Evolutionary conservation across 2,888 invertebrate genomes (phyloP).

Genomic region (Drosophila buzzatii): DNA sequence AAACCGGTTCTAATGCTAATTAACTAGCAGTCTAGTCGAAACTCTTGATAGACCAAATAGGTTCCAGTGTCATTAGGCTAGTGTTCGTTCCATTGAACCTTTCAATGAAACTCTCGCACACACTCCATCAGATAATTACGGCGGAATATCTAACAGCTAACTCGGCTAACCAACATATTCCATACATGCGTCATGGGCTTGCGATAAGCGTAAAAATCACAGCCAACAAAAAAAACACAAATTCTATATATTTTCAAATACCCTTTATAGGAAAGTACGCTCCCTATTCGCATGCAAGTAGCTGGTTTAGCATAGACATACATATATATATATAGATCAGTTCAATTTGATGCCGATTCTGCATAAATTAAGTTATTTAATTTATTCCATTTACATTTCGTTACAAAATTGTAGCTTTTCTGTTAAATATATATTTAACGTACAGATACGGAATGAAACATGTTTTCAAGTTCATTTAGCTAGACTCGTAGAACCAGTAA

Average conservation of each 20-base stretch:
- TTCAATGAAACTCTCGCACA: not conserved
- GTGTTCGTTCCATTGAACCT: not conserved
- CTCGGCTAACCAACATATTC: not conserved
- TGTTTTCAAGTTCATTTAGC: not conserved
- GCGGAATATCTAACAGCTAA: not conserved
- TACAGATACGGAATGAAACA: not conserved
- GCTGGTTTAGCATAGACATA: too few species aligned
- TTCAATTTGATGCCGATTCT: not conserved
- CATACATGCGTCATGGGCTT: not conserved
- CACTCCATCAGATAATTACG: not conserved
- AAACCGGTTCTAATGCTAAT: conserved; percentile 42
- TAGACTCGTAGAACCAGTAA: not conserved
- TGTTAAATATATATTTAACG: not conserved
- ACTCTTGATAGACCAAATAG: not conserved
- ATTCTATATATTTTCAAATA: not conserved
- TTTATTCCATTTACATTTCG: too few species aligned
- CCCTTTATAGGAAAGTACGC: not conserved
- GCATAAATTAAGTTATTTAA: not conserved
- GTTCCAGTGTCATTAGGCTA: not conserved
- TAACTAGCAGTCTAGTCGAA: not conserved
- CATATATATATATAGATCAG: too few species aligned
- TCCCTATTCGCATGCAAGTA: too few species aligned
- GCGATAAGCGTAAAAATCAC: conserved; percentile 6
- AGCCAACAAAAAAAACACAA: not conserved
- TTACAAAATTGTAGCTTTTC: not conserved